phyloP scores from a whole-genome alignment of 1,140 invertebrate genomes.

The Drosophila miranda region DNA sequence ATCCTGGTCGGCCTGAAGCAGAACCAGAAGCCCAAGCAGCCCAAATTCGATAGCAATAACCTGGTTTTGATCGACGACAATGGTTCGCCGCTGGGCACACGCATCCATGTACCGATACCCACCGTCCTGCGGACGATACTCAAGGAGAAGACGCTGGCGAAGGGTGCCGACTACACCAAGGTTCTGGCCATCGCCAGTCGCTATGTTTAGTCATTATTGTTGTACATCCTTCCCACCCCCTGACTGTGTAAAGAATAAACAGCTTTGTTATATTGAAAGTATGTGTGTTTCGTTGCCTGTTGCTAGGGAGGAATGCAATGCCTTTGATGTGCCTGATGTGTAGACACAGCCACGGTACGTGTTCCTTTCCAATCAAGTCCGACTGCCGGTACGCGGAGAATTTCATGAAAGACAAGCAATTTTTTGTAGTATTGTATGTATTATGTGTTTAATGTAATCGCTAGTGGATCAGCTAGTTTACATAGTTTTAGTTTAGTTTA shows the following conservation, averaged over 20 bases:
- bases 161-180: constrained; percentile 97
- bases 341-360: too few relatives aligned
- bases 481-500: constrained; percentile 24
- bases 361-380: too few relatives aligned
- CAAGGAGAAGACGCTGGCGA: constrained; percentile 90
- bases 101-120: constrained; percentile 97
- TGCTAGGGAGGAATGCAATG: too few relatives aligned
- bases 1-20: constrained; percentile 96
- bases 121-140: constrained; percentile 93
- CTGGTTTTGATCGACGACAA: constrained; percentile 97
- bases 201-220: constrained; percentile 89
- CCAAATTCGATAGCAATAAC: constrained; percentile 98
- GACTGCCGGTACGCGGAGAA: too few relatives aligned
- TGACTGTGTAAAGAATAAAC: constrained; percentile 32
- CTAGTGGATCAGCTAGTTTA: constrained; percentile 43
- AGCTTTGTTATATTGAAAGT: constrained; percentile 19
- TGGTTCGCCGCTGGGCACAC: constrained; percentile 95
- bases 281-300: constrained; percentile 30
- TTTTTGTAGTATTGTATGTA: constrained; percentile 35
- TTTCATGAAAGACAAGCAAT: neutral
- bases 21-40: constrained; percentile 91
- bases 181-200: constrained; percentile 94
- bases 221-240: neutral
- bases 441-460: constrained; percentile 48
- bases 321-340: too few relatives aligned